A percentile compares a stretch with the other conserved stretches of the same genome.
These are phyloP conservation scores for Drosophila sulfurigaster DNA, from an alignment of 1,140 invertebrate species.

Conservation along the genomic window DNA sequence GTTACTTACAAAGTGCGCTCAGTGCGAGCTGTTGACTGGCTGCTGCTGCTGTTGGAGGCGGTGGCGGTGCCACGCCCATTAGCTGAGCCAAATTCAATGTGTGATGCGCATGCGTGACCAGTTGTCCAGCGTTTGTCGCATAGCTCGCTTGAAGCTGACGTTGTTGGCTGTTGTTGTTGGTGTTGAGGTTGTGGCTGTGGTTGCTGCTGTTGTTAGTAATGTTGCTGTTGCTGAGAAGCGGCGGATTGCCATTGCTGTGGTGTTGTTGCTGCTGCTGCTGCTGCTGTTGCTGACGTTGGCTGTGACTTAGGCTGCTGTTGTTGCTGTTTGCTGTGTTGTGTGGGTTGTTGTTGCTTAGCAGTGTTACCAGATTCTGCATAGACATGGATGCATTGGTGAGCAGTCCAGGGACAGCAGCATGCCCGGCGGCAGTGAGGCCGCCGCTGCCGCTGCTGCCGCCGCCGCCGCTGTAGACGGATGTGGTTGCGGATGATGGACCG, in stretches of 20 bases:
- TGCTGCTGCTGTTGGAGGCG: constrained; percentile 32
- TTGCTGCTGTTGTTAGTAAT: constrained; percentile 19
- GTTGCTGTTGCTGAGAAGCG: constrained; percentile 40
- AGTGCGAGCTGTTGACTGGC: constrained; percentile 57
- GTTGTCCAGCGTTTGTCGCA: constrained; percentile 37
- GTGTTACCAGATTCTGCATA: constrained; percentile 95
- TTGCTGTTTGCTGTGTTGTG: constrained; percentile 73
- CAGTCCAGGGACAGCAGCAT: constrained; percentile 85
- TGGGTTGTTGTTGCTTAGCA: constrained; percentile 85
- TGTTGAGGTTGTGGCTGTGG: not conserved
- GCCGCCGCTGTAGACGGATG: constrained; percentile 58
- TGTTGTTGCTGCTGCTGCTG: constrained; percentile 22
- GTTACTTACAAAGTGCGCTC: constrained; percentile 78
- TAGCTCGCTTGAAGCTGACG: constrained; percentile 33
- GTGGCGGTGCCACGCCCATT: constrained; percentile 65
- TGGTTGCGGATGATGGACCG: constrained; percentile 60
- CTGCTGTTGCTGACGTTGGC: constrained; percentile 23
- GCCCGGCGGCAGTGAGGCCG: constrained; percentile 70
- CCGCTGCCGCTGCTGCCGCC: constrained; percentile 51
- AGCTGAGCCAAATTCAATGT: constrained; percentile 64
- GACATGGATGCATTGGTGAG: constrained; percentile 91
- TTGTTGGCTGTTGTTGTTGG: constrained; percentile 24
- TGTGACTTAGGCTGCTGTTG: constrained; percentile 50
- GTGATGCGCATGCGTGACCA: constrained; percentile 47
- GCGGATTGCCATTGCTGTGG: constrained; percentile 30